Evolutionary conservation across 2,888 invertebrate genomes (phyloP).

Genomic region (Ormyrus nitidulus): DNA sequence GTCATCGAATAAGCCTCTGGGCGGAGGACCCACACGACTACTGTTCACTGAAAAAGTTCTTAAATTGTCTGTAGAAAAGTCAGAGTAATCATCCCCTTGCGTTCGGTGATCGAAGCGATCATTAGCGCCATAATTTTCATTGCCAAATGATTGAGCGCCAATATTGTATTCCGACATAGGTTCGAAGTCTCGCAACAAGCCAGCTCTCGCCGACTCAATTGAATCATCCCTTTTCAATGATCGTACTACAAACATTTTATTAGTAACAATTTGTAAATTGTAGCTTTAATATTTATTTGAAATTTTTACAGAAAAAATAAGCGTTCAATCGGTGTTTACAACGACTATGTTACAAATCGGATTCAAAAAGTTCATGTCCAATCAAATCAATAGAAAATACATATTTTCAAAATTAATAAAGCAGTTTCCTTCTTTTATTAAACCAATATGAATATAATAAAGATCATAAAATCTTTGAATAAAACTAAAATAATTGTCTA

Average conservation of each 20-base stretch:
- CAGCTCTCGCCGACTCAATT: constrained; percentile 86
- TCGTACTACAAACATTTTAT: constrained; percentile 72
- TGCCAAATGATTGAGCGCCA: constrained; percentile 63
- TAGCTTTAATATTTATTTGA: not conserved
- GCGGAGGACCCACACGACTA: constrained; percentile 81
- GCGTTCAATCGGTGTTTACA: not conserved
- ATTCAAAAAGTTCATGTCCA: constrained; percentile 36
- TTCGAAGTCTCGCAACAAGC: constrained; percentile 87
- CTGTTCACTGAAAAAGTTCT: constrained; percentile 73
- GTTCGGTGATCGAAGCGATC: constrained; percentile 53
- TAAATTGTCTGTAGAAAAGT: constrained; percentile 71
- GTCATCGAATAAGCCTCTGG: constrained; percentile 89
- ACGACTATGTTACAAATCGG: constrained; percentile 8
- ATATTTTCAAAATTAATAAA: too few relatives aligned
- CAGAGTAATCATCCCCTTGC: constrained; percentile 72
- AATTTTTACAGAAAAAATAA: constrained; percentile 5
- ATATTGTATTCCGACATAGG: constrained; percentile 81
- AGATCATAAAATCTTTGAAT: too few relatives aligned
- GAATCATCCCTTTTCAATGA: constrained; percentile 78
- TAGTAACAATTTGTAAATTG: not conserved
- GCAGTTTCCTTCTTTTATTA: too few relatives aligned
- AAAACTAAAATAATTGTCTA: too few relatives aligned
- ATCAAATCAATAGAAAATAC: too few relatives aligned
- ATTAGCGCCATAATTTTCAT: constrained; percentile 65
- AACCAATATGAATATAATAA: too few relatives aligned